phyloP scores from a whole-genome alignment of 2,113 vertebrate species.

The Brachyistius frenatus region DNA sequence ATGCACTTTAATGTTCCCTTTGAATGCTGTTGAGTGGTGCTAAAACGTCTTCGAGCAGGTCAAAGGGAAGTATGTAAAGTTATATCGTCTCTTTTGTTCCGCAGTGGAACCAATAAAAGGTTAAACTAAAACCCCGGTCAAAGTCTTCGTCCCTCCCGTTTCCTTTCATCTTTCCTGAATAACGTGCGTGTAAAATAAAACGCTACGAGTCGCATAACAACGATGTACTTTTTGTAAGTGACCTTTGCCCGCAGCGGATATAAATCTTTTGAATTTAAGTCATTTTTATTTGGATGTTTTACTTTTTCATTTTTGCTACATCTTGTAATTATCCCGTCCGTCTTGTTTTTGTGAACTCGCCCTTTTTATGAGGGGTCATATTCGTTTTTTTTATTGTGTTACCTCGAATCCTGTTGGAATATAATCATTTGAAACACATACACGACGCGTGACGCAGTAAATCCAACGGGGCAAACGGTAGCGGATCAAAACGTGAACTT shows the following conservation, averaged over 20 bases:
- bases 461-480: too few species aligned
- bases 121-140: slow-evolving; percentile 54
- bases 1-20: slow-evolving; percentile 53
- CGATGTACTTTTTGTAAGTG: too few species aligned
- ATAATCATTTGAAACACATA: too few species aligned
- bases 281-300: background rate
- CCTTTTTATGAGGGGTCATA: too few species aligned
- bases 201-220: too few species aligned
- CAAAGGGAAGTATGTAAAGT: slow-evolving; percentile 37
- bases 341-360: background rate
- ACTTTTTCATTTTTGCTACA: background rate
- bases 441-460: too few species aligned
- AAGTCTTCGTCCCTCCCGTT: slow-evolving; percentile 10
- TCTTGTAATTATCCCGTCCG: background rate
- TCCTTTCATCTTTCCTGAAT: slow-evolving; percentile 45
- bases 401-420: too few species aligned
- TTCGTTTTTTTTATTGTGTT: too few species aligned
- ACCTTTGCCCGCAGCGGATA: background rate
- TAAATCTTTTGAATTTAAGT: background rate
- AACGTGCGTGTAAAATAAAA: background rate
- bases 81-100: slow-evolving; percentile 36
- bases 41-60: slow-evolving; percentile 53
- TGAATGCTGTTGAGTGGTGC: slow-evolving; percentile 62
- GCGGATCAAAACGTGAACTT: too few species aligned
- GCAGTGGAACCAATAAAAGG: slow-evolving; percentile 63